Evolutionary conservation across 2,113 vertebrate species (phyloP).

Genomic region (Laticauda colubrina): DNA sequence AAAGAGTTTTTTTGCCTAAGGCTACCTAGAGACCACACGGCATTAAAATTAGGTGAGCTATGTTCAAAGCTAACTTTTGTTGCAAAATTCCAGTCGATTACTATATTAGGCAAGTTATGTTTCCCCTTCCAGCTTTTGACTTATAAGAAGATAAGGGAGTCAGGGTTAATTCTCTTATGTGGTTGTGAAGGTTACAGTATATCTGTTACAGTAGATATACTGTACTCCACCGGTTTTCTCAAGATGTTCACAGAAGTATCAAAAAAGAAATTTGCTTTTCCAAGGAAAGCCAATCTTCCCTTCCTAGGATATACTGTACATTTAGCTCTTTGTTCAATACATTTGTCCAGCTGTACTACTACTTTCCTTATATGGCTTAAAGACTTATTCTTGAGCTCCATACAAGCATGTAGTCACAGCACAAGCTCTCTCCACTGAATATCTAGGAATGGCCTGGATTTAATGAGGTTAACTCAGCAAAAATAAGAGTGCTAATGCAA

Average conservation of each 20-base stretch:
- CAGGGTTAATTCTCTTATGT: not conserved
- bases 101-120: not conserved
- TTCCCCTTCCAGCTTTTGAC: not conserved
- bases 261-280: not conserved
- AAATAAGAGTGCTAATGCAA: not conserved
- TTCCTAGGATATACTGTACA: not conserved
- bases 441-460: not conserved
- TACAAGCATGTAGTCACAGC: not conserved
- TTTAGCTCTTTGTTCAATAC: not conserved
- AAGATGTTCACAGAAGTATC: not conserved
- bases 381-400: not conserved
- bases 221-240: not conserved
- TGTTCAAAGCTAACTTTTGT: not conserved
- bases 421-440: not conserved
- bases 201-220: not conserved
- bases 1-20: not conserved
- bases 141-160: not conserved
- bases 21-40: not conserved
- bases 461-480: not conserved
- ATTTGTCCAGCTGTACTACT: not conserved
- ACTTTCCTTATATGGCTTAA: not conserved
- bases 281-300: not conserved
- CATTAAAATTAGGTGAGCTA: not conserved
- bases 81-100: not conserved
- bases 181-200: not conserved